Percentiles rank a stretch among this genome's conserved stretches.
Evolutionary conservation across 2,888 invertebrate species (phyloP).

Genomic region (Matsumyia berberina): DNA sequence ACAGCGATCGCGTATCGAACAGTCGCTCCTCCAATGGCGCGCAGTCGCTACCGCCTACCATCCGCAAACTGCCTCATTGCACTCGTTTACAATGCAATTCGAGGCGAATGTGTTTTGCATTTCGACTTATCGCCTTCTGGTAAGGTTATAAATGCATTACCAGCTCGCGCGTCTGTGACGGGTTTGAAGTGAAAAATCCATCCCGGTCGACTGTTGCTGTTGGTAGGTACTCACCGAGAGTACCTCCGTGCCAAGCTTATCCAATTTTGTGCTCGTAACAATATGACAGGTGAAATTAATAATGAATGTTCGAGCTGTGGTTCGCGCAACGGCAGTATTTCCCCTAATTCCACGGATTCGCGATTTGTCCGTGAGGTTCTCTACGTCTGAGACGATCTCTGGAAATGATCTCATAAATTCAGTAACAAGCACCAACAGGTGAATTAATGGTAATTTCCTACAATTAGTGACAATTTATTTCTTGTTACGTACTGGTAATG

Average conservation of each 20-base stretch:
- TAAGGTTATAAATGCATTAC: constrained; percentile 33
- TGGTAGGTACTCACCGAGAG: constrained; percentile 1
- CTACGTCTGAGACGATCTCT: constrained; percentile 27
- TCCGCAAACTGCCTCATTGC: constrained; percentile 34
- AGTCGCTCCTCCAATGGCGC: constrained; percentile 24
- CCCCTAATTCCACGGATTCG: constrained; percentile 16
- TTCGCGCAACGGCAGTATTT: constrained; percentile 18
- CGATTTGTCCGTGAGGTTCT: constrained; percentile 32
- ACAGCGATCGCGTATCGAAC: constrained; percentile 42
- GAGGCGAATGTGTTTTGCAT: constrained; percentile 52
- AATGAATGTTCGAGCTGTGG: constrained; percentile 40
- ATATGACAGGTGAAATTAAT: constrained; percentile 67
- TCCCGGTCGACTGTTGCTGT: constrained; percentile 2
- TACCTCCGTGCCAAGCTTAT: constrained; percentile 33
- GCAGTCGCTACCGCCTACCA: constrained; percentile 48
- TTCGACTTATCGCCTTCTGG: constrained; percentile 47
- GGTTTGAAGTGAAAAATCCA: constrained; percentile 26
- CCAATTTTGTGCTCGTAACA: constrained; percentile 54
- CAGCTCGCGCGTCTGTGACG: constrained; percentile 16
- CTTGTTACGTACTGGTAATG: constrained; percentile 36
- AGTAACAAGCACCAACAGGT: constrained; percentile 48
- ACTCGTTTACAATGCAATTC: constrained; percentile 43
- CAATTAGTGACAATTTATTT: constrained; percentile 69
- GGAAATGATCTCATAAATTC: constrained; percentile 42
- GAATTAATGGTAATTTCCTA: constrained; percentile 62